Conservation (phyloP, 2,113 vertebrate genomes). For the Amblyopsis rosae region DNA sequence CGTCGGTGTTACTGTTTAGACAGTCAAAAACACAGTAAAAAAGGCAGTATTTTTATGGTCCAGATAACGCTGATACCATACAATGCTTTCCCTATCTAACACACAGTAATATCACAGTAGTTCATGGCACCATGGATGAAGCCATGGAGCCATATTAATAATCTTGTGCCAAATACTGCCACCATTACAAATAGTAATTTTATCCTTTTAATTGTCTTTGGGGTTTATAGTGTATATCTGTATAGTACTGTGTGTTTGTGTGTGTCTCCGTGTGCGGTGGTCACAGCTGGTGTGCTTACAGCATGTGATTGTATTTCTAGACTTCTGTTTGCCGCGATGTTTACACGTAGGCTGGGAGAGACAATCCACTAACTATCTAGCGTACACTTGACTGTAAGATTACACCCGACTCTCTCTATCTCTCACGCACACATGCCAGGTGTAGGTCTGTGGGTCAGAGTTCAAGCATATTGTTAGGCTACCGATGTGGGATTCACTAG, state of each 20-base stretch:
- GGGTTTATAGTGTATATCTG: not conserved
- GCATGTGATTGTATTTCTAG: constrained; percentile 20
- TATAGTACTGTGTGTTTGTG: not conserved
- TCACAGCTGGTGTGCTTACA: not conserved
- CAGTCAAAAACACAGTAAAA: too few species aligned
- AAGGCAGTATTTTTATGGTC: too few species aligned
- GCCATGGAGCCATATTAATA: too few species aligned
- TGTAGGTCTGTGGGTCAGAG: constrained; percentile 49
- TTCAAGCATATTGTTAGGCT: constrained; percentile 27
- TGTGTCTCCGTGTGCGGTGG: not conserved
- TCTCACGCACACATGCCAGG: constrained; percentile 17
- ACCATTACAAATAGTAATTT: too few species aligned
- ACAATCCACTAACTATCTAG: constrained; percentile 38
- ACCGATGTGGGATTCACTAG: constrained; percentile 23
- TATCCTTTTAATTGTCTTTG: too few species aligned
- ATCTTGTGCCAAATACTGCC: too few species aligned
- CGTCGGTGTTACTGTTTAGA: too few species aligned
- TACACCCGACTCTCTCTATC: constrained; percentile 12
- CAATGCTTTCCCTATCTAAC: too few species aligned
- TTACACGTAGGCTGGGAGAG: constrained; percentile 19
- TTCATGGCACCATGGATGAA: too few species aligned
- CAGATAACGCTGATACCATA: too few species aligned
- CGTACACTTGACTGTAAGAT: constrained; percentile 57
- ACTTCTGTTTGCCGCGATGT: constrained; percentile 38
- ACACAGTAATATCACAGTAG: too few species aligned